Conservation (phyloP, 1,140 invertebrate genomes). For the Gryon sp. region DNA sequence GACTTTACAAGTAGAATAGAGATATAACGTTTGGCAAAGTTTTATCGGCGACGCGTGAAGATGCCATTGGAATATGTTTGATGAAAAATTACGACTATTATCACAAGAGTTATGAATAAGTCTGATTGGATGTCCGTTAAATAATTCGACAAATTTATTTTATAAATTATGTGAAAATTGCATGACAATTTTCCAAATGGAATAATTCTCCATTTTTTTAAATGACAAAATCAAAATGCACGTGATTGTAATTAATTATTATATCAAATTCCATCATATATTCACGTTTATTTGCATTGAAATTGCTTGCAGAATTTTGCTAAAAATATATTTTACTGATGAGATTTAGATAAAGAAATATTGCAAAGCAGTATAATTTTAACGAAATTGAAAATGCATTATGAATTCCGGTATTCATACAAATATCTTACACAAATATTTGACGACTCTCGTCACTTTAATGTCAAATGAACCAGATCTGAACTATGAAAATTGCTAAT, state of each 20-base stretch:
- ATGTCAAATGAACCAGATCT: slow-evolving; percentile 57
- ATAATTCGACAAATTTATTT: slow-evolving; percentile 22
- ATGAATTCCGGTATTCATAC: slow-evolving; percentile 21
- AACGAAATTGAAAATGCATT: slow-evolving; percentile 48
- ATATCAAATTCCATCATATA: too few species aligned
- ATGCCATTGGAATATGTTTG: background rate
- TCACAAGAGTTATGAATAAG: too few species aligned
- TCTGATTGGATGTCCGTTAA: too few species aligned
- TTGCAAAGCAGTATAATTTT: slow-evolving; percentile 43
- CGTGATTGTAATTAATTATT: too few species aligned
- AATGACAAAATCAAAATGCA: too few species aligned
- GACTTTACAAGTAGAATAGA: background rate
- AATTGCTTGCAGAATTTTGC: too few species aligned
- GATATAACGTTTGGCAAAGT: background rate
- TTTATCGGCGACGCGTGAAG: background rate
- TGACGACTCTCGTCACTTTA: slow-evolving; percentile 50
- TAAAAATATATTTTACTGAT: slow-evolving; percentile 36
- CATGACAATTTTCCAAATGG: too few species aligned
- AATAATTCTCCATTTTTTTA: too few species aligned
- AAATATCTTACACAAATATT: slow-evolving; percentile 59
- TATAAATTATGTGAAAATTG: too few species aligned
- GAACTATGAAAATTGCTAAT: slow-evolving; percentile 47
- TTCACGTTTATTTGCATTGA: too few species aligned
- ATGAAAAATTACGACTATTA: background rate
- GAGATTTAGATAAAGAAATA: slow-evolving; percentile 28